Evolutionary conservation across 2,113 vertebrate genomes (phyloP), one percentile per base, ranked within the genome.

Genomic region (Eubucco bourcierii): DNA sequence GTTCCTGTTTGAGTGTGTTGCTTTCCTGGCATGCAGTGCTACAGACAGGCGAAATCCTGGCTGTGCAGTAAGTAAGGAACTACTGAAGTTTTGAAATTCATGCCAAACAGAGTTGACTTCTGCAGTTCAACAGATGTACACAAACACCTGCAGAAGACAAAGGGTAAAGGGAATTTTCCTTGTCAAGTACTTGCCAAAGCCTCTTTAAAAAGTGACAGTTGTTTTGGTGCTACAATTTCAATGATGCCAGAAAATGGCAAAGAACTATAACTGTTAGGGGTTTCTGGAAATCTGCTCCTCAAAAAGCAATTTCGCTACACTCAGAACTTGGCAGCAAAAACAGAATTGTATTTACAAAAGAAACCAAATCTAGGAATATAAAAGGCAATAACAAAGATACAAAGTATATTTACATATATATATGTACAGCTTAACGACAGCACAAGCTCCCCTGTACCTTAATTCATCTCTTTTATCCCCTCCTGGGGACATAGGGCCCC

Each of bases 111-210:
- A 70, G 12, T 33, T 89, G 37, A 73, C 70, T 41, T 91, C 94
- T 87, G 31, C 72, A 74, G n/a, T 83, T 91, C 65, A 83, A 63
- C 18, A 72, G 19, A 37, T 58, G 68, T 92, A 50, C 61, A 75
- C 84, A 80, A 39, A 64, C 58, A 73, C 70, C 79, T 91, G 67
- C 72, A 67, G 24, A 84, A 90, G 68, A 92, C 58, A 88, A 88
- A 87, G 64, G 72, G 76, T 87, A 60, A 70, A 61, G 53, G 9
- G 56, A 92, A 84, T 31, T 80, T 95, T 24, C 23, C 44, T 86
- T 74, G 80, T 70, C 65, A 47, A 93, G 52, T 65, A 52, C 19
- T 84, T 86, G 53, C 46, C 82, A 79, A 78, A 67, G 84, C 50
- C 79, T 16, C 61, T 72, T 85, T 68, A 41, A 34, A 59, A 85